Base-by-base conservation (phyloP, 2,797 vertebrate species). In the Ambastaia sidthimunki region DNA sequence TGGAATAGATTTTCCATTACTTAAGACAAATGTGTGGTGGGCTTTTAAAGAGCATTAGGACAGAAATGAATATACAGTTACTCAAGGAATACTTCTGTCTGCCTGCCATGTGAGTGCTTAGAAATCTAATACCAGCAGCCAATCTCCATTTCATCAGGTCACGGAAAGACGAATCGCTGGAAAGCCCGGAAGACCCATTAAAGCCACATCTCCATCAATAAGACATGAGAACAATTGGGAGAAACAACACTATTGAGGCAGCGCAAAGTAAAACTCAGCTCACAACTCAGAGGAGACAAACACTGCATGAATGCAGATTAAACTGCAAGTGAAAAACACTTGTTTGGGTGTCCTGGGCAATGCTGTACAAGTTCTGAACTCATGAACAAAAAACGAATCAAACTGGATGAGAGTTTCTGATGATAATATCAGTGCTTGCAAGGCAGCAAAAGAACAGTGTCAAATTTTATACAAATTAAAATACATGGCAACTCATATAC, bases 141-240 rank as follows among this genome's bases (percentile, higher is more conserved):
- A 37, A n/a, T 63, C 62, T 77, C 21, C 70, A 67, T 48, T 81
- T 81, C 34, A 76, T 68, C 48, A 63, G 41, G 76, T 48, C 18
- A 23, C 11, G 23, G 60, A 67, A 60, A 72, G 73, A 60, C 15
- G 50, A 41, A 60, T 65, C 57, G 71, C 81, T 82, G 62, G 41
- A 48, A 59, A 15, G 52, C 23, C 79, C 19, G 69, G 31, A 9
- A 62, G 70, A 62, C 47, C 34, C 28, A 18, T 69, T 60, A 60
- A 28, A 78, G 66, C 66, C 54, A 50, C 44, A 28, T 34, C 52
- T 71, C 73, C 52, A 54, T 82, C 68, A 55, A 75, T 62, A 81
- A 83, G 19, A 71, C 76, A 80, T 44, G 41, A 25, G 62, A 62
- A 25, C 37, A 52, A 28, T 34, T 23, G 71, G 71, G 67, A 7